Evolutionary conservation across 2,113 vertebrate genomes (phyloP).

Genomic region (Sinocyclocheilus maitianheensis): DNA sequence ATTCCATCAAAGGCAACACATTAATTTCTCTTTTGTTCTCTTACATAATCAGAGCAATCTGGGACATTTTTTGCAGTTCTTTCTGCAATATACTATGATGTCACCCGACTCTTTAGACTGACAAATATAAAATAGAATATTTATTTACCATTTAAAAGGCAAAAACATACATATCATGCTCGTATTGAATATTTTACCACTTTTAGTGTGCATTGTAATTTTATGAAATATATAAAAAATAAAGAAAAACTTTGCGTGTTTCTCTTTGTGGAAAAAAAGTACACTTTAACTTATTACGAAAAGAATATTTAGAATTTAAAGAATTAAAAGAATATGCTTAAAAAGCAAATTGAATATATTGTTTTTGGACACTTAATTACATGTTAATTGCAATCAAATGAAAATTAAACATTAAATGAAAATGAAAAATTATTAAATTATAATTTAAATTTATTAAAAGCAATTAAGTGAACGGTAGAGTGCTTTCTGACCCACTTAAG

Average conservation of each 20-base stretch:
- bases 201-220: neutral
- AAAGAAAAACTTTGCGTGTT: no score
- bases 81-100: neutral
- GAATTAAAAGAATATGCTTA: no score
- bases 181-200: no score
- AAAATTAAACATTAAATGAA: neutral
- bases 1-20: neutral
- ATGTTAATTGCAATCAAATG: no score
- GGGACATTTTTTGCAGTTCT: neutral
- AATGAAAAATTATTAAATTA: neutral
- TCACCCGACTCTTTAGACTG: neutral
- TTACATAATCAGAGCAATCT: neutral
- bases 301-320: no score
- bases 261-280: no score
- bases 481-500: no score
- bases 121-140: neutral
- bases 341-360: no score
- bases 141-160: no score
- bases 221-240: no score
- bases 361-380: no score
- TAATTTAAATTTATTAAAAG: neutral
- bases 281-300: no score
- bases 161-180: neutral
- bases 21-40: neutral
- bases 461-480: neutral